phyloP scores from a whole-genome alignment of 1,140 invertebrate genomes.

The Monomorium pharaonis region DNA sequence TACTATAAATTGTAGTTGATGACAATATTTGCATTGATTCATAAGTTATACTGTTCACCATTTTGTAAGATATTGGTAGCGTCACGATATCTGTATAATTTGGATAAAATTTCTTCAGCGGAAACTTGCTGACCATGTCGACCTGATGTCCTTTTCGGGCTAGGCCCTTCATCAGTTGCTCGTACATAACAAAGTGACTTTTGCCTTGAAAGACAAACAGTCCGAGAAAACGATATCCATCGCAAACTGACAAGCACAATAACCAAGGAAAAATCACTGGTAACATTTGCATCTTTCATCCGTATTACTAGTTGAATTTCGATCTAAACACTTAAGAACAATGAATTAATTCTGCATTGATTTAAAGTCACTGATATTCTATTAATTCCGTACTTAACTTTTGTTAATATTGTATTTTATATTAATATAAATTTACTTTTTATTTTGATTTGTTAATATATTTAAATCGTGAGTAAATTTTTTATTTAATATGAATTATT shows the following conservation, averaged over 20 bases:
- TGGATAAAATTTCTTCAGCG: conserved; percentile 80
- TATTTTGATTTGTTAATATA: too few species aligned
- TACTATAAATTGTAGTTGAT: fast-evolving
- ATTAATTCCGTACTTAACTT: not conserved
- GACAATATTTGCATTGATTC: fast-evolving
- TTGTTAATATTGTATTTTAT: not conserved
- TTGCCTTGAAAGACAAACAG: conserved; percentile 84
- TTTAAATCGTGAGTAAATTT: too few species aligned
- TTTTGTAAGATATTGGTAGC: not conserved
- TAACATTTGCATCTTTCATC: conserved; percentile 47
- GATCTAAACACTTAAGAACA: not conserved
- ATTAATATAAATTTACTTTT: too few species aligned
- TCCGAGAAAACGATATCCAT: conserved; percentile 76
- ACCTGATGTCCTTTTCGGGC: conserved; percentile 86
- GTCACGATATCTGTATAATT: conserved; percentile 85
- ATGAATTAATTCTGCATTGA: not conserved
- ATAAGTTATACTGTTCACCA: conserved; percentile 72
- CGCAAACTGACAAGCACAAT: conserved; percentile 12
- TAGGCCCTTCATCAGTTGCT: conserved; percentile 85
- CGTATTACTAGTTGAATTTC: not conserved
- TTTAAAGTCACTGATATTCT: not conserved
- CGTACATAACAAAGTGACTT: conserved; percentile 87
- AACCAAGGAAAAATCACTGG: not conserved
- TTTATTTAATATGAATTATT: too few species aligned
- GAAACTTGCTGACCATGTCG: conserved; percentile 85